Conservation (phyloP, 64 coral and sea anemone species). For the Platygyra sinensis region DNA sequence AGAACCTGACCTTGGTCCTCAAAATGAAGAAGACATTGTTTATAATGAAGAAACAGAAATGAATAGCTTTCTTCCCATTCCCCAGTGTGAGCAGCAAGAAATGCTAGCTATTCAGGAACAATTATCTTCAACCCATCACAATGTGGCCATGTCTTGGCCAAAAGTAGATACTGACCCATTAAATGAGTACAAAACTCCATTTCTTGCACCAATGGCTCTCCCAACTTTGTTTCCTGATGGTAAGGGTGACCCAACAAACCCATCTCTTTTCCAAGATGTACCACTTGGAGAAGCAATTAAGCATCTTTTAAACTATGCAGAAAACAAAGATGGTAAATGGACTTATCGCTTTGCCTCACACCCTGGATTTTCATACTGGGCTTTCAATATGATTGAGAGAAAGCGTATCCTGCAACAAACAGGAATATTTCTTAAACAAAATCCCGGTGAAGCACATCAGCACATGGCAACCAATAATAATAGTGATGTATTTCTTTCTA, state of each 20-base stretch:
- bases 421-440: conserved; percentile 38
- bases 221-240: conserved; percentile 56
- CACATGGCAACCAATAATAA: conserved; percentile 27
- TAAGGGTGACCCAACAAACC: conserved; percentile 54
- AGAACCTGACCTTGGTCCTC: not conserved
- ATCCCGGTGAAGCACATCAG: conserved; percentile 36
- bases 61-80: conserved; percentile 59
- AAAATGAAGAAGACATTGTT: conserved; percentile 30
- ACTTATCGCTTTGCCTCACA: conserved; percentile 27
- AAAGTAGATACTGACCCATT: conserved; percentile 30
- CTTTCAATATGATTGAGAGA: no score
- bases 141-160: conserved; percentile 37
- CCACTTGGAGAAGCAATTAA: conserved; percentile 63
- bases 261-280: conserved; percentile 40
- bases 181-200: conserved; percentile 63
- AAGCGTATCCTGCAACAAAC: conserved; percentile 45
- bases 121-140: conserved; percentile 7
- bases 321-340: conserved; percentile 26
- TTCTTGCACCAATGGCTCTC: conserved; percentile 48
- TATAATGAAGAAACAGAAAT: conserved; percentile 13
- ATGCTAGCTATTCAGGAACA: conserved; percentile 29
- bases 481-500: not conserved
- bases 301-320: conserved; percentile 59
- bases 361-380: conserved; percentile 28
- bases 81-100: conserved; percentile 48